Evolutionary conservation across 2,797 vertebrate species (phyloP).

Genomic region (Malacoctenus gilli): DNA sequence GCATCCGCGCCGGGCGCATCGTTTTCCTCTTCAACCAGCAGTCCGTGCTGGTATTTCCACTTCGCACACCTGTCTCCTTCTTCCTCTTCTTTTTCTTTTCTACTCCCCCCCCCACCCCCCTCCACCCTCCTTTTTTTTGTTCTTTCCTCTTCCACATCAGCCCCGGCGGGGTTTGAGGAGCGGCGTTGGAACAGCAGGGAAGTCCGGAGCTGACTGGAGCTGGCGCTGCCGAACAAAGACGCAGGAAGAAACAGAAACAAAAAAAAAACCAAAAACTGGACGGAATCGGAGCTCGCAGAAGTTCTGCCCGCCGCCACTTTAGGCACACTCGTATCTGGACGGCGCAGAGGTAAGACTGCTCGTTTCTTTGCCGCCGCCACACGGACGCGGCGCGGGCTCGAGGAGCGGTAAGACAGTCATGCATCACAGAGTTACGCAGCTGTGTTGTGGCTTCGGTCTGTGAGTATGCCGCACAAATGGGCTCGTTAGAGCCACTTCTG

Average conservation of each 20-base stretch:
- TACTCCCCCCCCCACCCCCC: conserved; percentile 21
- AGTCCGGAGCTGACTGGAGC: conserved; percentile 43
- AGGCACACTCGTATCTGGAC: conserved; percentile 2
- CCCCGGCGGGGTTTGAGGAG: conserved; percentile 35
- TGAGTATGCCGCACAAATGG: conserved; percentile 37
- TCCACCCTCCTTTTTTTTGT: neutral
- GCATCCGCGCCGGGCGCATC: conserved; percentile 16
- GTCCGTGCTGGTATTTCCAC: conserved; percentile 12
- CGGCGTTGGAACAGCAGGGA: conserved; percentile 46
- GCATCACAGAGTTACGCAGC: conserved; percentile 51
- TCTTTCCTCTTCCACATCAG: neutral
- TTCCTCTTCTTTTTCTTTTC: neutral
- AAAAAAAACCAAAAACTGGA: conserved; percentile 10
- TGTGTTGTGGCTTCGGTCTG: conserved; percentile 34
- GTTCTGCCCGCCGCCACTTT: conserved; percentile 56
- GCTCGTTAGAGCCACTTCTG: conserved; percentile 11
- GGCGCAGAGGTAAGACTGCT: conserved; percentile 58
- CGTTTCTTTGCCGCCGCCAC: neutral
- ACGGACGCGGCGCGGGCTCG: neutral
- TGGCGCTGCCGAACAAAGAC: conserved; percentile 52
- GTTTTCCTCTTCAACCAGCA: conserved; percentile 7
- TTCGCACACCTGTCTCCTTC: conserved; percentile 23
- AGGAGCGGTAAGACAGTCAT: conserved; percentile 8
- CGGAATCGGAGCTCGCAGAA: conserved; percentile 39
- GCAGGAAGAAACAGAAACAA: conserved; percentile 21